phyloP scores from a whole-genome alignment of 2,113 vertebrate genomes.

The Nothocercus julius region DNA sequence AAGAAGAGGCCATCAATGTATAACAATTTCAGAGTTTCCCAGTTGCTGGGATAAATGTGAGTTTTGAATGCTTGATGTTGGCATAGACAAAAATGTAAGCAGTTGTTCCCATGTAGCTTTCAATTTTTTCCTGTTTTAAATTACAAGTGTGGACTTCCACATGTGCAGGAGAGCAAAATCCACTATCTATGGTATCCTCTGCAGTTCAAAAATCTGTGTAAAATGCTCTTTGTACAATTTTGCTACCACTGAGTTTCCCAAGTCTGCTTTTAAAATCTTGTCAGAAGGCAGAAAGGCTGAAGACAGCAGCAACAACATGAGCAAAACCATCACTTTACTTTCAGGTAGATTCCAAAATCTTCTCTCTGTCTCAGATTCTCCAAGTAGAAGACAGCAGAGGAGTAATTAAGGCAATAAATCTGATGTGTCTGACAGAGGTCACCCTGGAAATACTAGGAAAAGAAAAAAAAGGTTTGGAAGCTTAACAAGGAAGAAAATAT shows the following conservation, averaged over 20 bases:
- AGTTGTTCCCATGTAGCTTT: not conserved
- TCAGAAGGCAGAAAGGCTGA: not conserved
- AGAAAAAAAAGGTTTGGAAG: constrained; percentile 6
- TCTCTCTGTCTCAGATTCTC: constrained; percentile 87
- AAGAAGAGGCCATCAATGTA: not conserved
- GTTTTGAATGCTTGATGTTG: not conserved
- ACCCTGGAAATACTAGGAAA: constrained; percentile 81
- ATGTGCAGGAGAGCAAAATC: not conserved
- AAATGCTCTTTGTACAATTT: not conserved
- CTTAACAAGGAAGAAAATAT: not conserved
- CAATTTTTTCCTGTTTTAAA: not conserved
- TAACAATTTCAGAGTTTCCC: not conserved
- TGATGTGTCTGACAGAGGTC: constrained; percentile 89
- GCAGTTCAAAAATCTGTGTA: not conserved
- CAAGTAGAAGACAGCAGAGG: constrained; percentile 87
- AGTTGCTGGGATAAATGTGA: no score
- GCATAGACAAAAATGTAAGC: not conserved
- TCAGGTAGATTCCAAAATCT: constrained; percentile 89
- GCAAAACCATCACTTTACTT: constrained; percentile 78
- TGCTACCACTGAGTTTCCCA: not conserved
- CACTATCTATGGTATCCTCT: not conserved
- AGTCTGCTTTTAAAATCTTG: not conserved
- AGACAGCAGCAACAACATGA: not conserved
- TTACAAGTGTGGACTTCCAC: not conserved
- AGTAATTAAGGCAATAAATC: constrained; percentile 92